Evolutionary conservation across 1,140 invertebrate genomes (phyloP).

Genomic region (Diuraphis noxia): DNA sequence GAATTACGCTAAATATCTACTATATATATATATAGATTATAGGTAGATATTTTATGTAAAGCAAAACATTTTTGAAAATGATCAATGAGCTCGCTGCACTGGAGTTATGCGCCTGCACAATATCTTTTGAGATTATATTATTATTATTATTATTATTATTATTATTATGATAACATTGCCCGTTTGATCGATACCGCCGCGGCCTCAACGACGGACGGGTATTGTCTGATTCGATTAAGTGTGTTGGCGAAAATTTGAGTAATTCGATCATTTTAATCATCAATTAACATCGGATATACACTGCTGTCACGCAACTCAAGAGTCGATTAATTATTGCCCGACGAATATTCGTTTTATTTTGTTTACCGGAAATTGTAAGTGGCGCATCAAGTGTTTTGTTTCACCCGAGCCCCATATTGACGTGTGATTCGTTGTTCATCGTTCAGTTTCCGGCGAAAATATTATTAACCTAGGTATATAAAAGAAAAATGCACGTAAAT

Average conservation of each 20-base stretch:
- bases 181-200: background rate
- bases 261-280: background rate
- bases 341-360: background rate
- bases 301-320: background rate
- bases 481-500: background rate
- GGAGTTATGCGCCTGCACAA: background rate
- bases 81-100: no score
- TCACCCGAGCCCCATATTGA: background rate
- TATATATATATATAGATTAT: no score
- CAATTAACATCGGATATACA: background rate
- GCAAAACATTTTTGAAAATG: no score
- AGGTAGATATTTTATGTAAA: no score
- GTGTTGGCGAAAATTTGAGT: background rate
- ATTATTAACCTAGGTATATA: no score
- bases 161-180: background rate
- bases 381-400: background rate
- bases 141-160: background rate
- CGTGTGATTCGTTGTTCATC: background rate
- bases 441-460: background rate
- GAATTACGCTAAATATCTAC: no score
- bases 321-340: background rate
- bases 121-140: background rate
- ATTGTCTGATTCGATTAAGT: background rate
- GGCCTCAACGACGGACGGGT: background rate
- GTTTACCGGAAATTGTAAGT: background rate